phyloP scores from a whole-genome alignment of 2,113 vertebrate genomes.

The Neogobius melanostomus region DNA sequence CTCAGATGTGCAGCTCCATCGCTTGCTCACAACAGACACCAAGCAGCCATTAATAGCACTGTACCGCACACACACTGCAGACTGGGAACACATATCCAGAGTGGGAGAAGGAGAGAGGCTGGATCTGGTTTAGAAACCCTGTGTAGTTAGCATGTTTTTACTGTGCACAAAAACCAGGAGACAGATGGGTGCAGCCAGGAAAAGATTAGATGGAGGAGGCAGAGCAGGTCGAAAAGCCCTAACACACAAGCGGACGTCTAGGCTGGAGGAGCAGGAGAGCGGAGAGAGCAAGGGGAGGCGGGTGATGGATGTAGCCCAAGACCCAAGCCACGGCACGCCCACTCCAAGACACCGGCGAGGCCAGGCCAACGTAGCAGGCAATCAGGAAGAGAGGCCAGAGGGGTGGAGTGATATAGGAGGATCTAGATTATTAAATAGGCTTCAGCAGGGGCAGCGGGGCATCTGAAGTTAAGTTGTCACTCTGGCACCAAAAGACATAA shows the following conservation, averaged over 20 bases:
- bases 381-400: slow-evolving; percentile 62
- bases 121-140: slow-evolving; percentile 37
- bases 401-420: slow-evolving; percentile 66
- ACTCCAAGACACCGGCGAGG: slow-evolving; percentile 60
- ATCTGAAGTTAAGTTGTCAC: slow-evolving; percentile 70
- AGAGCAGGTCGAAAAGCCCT: slow-evolving; percentile 56
- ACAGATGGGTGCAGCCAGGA: slow-evolving; percentile 65
- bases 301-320: slow-evolving; percentile 68
- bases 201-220: slow-evolving; percentile 63
- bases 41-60: slow-evolving; percentile 65
- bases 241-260: slow-evolving; percentile 45
- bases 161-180: slow-evolving; percentile 52
- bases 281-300: slow-evolving; percentile 1
- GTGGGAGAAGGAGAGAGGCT: slow-evolving; percentile 31
- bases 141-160: slow-evolving; percentile 55
- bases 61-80: slow-evolving; percentile 45
- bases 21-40: slow-evolving; percentile 56
- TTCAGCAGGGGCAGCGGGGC: slow-evolving; percentile 61
- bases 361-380: slow-evolving; percentile 63
- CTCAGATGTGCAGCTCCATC: slow-evolving; percentile 64
- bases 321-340: slow-evolving; percentile 56
- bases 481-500: slow-evolving; percentile 63
- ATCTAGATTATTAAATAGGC: slow-evolving; percentile 74
- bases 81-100: slow-evolving; percentile 41
- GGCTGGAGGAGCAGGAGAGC: slow-evolving; percentile 10